Percentiles rank a stretch among this genome's conserved stretches.
These are phyloP conservation scores for Fistularia tabacaria DNA, from an alignment of 2,797 vertebrate genomes.

Conservation along the genomic window DNA sequence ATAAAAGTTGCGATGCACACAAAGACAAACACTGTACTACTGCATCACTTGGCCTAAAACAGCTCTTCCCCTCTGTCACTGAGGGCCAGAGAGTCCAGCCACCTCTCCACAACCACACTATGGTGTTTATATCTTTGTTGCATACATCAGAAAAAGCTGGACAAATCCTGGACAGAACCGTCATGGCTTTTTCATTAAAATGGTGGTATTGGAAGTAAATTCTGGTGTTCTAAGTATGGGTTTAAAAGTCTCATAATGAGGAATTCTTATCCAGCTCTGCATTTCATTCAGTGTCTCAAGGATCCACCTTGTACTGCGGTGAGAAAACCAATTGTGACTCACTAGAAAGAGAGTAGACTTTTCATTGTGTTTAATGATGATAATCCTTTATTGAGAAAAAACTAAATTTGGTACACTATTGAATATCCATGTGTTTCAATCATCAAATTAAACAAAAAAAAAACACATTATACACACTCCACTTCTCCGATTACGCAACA, in stretches of 20 bases:
- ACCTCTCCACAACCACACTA: slow-evolving; percentile 38
- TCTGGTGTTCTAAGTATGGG: too few relatives aligned
- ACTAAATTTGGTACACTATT: background rate
- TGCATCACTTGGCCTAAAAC: slow-evolving; percentile 15
- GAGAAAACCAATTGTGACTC: too few relatives aligned
- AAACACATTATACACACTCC: slow-evolving; percentile 9
- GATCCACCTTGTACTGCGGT: too few relatives aligned
- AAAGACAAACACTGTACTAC: slow-evolving; percentile 42
- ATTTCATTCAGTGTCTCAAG: too few relatives aligned
- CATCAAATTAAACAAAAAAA: slow-evolving; percentile 32
- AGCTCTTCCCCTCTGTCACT: slow-evolving; percentile 32
- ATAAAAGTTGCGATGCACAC: slow-evolving; percentile 27
- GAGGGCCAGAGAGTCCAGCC: slow-evolving; percentile 5
- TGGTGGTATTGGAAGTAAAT: slow-evolving; percentile 8
- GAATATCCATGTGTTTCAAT: slow-evolving; percentile 18
- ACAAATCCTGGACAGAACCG: too few relatives aligned
- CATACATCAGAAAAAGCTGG: slow-evolving; percentile 3
- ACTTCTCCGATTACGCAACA: slow-evolving; percentile 22
- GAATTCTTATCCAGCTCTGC: too few relatives aligned
- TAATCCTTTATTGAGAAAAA: too few relatives aligned
- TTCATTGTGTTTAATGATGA: too few relatives aligned
- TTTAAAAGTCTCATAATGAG: too few relatives aligned
- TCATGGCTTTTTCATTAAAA: too few relatives aligned
- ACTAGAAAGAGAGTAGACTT: too few relatives aligned
- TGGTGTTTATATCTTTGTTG: slow-evolving; percentile 25